Evolutionary conservation across 2,113 vertebrate genomes (phyloP).

Genomic region (Piprites chloris): DNA sequence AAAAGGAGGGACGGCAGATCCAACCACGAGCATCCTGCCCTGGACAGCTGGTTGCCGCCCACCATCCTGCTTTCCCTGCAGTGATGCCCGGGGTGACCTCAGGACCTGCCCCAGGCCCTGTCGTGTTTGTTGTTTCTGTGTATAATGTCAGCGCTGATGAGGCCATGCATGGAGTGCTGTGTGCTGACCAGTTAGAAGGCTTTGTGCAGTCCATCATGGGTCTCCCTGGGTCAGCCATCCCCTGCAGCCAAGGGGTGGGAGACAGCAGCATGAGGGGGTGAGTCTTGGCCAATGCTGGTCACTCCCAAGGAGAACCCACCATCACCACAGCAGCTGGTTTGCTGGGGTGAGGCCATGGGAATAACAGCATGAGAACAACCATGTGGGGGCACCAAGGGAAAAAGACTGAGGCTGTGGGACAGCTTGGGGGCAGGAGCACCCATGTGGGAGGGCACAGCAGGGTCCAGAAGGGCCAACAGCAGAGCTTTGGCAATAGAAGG

Average conservation of each 20-base stretch:
- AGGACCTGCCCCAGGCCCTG: not conserved
- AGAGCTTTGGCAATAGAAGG: not conserved
- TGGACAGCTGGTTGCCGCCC: not conserved
- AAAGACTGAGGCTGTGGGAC: not conserved
- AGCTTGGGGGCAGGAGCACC: not conserved
- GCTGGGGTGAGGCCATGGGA: not conserved
- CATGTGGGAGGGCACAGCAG: not conserved
- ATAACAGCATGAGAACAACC: not conserved
- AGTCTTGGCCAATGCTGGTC: not conserved
- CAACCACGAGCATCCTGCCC: fast-evolving
- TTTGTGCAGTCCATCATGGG: not conserved
- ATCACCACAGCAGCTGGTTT: not conserved
- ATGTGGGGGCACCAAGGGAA: not conserved
- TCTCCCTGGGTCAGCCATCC: not conserved
- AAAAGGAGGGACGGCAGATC: not conserved
- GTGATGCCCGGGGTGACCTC: not conserved
- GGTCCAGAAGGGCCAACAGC: not conserved
- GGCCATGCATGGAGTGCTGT: fast-evolving
- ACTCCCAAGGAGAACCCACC: not conserved
- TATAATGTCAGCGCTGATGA: fast-evolving
- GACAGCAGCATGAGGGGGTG: not conserved
- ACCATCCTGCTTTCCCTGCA: not conserved
- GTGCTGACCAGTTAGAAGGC: not conserved
- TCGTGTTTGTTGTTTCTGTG: fast-evolving
- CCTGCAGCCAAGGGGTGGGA: not conserved